Evolutionary conservation across 2,113 vertebrate genomes (phyloP).

Genomic region (Eudyptes chrysolophus): DNA sequence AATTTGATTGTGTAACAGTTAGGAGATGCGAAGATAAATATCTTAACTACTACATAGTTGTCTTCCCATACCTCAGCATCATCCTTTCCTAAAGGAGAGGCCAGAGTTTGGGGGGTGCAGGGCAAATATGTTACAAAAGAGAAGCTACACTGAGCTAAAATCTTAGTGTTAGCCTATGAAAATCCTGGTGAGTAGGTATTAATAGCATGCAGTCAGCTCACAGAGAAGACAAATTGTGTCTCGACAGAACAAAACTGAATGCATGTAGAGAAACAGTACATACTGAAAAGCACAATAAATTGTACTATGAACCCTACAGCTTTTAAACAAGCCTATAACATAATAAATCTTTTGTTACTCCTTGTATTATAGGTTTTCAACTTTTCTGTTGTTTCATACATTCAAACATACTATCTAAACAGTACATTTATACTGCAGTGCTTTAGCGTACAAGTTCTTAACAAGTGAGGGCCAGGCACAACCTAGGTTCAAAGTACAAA

Average conservation of each 20-base stretch:
- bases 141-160: neutral
- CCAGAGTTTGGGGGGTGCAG: neutral
- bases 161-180: neutral
- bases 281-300: slow-evolving; percentile 14
- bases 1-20: neutral
- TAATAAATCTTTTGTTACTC: neutral
- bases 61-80: neutral
- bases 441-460: neutral
- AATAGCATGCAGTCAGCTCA: neutral
- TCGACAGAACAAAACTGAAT: neutral
- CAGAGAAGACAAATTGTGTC: neutral
- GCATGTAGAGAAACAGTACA: neutral
- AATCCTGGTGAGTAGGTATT: neutral
- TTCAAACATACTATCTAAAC: neutral
- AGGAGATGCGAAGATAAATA: neutral
- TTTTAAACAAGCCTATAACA: neutral
- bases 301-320: neutral
- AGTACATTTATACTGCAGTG: neutral
- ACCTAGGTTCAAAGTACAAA: neutral
- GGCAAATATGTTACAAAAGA: neutral
- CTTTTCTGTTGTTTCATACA: neutral
- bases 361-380: neutral
- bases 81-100: neutral
- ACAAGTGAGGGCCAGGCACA: neutral
- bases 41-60: neutral